A percentile compares a stretch with the other conserved stretches of the same genome.
Evolutionary conservation across 1,140 invertebrate species (phyloP).

Genomic region (Cardiocondyla obscurior): DNA sequence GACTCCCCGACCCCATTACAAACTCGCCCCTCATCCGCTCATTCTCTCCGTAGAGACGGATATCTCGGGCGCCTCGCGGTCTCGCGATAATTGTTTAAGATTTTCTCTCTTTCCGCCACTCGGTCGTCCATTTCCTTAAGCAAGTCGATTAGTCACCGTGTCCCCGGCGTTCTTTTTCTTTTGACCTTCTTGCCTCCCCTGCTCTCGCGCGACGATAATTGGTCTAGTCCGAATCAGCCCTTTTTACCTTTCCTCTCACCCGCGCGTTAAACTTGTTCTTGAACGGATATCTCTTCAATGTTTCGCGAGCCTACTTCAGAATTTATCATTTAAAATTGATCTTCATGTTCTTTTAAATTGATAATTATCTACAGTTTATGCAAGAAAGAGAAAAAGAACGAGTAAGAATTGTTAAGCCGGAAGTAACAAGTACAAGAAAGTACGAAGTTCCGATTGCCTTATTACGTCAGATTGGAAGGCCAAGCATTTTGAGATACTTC

Average conservation of each 20-base stretch:
- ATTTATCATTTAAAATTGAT: slow-evolving; percentile 1
- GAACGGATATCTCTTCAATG: background rate
- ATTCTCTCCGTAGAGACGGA: background rate
- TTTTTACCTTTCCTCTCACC: slow-evolving; percentile 3
- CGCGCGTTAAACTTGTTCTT: background rate
- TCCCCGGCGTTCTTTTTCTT: background rate
- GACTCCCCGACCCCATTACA: background rate
- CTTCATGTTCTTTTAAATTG: background rate
- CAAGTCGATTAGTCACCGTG: slow-evolving; percentile 64
- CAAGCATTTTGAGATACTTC: background rate
- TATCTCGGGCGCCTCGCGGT: slow-evolving; percentile 22
- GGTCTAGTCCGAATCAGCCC: slow-evolving; percentile 20
- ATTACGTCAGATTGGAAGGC: background rate
- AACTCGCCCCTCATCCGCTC: background rate
- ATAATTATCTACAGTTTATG: background rate
- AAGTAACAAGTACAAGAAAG: slow-evolving; percentile 13
- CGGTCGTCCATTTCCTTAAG: slow-evolving; percentile 63
- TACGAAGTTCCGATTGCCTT: slow-evolving; percentile 14
- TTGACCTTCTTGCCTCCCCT: background rate
- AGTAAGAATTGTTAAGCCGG: background rate
- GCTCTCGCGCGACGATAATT: slow-evolving; percentile 40
- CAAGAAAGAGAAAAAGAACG: background rate
- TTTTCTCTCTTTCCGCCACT: slow-evolving; percentile 50
- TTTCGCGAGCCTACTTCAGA: slow-evolving; percentile 10
- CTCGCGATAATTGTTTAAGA: slow-evolving; percentile 72